Conservation (phyloP, 2,113 vertebrate genomes). For the Chascanopsetta lugubris region DNA sequence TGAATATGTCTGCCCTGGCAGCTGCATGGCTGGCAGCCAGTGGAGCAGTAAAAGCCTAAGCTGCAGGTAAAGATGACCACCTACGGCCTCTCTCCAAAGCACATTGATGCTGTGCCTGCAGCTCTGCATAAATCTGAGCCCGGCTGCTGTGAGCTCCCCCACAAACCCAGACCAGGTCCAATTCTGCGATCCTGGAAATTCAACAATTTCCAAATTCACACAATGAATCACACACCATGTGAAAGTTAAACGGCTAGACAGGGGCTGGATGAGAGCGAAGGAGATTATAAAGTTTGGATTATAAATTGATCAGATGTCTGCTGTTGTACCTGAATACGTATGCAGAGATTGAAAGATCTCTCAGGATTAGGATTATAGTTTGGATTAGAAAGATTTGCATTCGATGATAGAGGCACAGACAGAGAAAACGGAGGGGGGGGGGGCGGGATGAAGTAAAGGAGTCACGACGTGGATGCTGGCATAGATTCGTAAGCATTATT, state of each 20-base stretch:
- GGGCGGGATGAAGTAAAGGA: no score
- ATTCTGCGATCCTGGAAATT: background rate
- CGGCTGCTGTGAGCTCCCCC: background rate
- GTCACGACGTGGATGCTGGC: no score
- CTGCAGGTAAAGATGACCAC: background rate
- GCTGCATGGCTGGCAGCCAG: slow-evolving; percentile 25
- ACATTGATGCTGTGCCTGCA: background rate
- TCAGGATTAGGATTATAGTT: no score
- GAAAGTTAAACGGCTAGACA: background rate
- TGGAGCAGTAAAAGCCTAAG: slow-evolving; percentile 2
- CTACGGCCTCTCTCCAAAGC: background rate
- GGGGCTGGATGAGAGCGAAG: background rate
- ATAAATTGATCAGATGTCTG: no score
- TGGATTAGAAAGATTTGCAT: no score
- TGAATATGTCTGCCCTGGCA: slow-evolving; percentile 27
- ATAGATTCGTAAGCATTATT: no score
- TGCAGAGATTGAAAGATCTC: no score
- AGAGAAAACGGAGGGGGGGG: no score
- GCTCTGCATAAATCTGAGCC: background rate
- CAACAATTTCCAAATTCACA: background rate
- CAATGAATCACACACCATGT: background rate
- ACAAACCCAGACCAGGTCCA: background rate
- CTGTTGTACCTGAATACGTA: no score
- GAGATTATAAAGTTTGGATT: no score
- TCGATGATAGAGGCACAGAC: no score